Evolutionary conservation across 2,113 vertebrate genomes (phyloP).

Genomic region (Sphaerodactylus townsendi): DNA sequence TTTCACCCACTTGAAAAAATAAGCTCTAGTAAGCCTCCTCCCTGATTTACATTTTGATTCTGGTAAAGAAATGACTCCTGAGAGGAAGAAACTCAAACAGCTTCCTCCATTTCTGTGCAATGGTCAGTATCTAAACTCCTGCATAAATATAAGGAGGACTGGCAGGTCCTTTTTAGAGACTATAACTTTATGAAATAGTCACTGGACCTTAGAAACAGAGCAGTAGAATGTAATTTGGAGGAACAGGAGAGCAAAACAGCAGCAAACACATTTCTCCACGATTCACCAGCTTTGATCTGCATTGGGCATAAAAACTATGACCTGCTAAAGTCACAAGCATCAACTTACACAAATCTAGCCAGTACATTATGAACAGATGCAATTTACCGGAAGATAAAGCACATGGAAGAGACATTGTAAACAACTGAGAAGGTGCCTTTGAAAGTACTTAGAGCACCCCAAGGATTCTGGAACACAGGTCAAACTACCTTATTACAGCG

Average conservation of each 20-base stretch:
- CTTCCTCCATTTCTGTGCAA: background rate
- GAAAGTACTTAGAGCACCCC: conserved; percentile 36
- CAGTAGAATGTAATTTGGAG: background rate
- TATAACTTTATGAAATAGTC: background rate
- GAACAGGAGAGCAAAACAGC: background rate
- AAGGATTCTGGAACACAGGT: background rate
- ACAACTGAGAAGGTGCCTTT: conserved; percentile 39
- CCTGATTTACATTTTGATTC: background rate
- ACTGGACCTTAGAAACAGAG: background rate
- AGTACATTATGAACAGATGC: conserved; percentile 30
- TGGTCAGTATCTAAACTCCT: background rate
- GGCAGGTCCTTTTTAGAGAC: background rate
- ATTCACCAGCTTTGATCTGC: background rate
- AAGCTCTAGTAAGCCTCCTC: background rate
- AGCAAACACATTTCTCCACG: background rate
- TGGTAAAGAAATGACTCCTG: background rate
- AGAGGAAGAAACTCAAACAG: background rate
- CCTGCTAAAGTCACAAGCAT: background rate
- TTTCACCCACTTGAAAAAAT: background rate
- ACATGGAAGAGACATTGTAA: conserved; percentile 7
- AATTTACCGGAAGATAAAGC: conserved; percentile 27
- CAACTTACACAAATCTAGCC: background rate
- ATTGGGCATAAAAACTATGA: conserved; percentile 2
- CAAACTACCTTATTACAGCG: background rate
- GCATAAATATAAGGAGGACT: background rate